Base-by-base conservation (phyloP, 2,888 invertebrate species). In the Caenorhabditis sp. region DNA sequence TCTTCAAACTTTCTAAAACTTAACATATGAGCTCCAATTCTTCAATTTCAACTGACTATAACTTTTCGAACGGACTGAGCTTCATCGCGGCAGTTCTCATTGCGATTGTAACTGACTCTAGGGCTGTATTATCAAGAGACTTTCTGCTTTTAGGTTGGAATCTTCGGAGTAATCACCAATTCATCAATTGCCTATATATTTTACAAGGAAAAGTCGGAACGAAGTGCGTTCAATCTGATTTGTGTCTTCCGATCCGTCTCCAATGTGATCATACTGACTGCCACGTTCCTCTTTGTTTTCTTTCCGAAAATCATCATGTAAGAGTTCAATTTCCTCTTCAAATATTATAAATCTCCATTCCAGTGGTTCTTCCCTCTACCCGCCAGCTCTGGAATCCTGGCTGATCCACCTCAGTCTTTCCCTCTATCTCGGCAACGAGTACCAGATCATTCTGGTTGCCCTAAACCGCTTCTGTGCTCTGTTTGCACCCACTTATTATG, bases 361-460 rank as follows among this genome's bases (percentile, higher is more conserved):
- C 53, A 72, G 72, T 7, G 72, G 72, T 1, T 72, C 11, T n/a
- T 72, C 72, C 13, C 55, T 48, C 9, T 72, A 63, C 15, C 8
- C 30, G 5, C 72, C 62, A 8, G 0, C 13, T 1, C 24, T 50
- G 9, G 63, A 63, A 32, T 48, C 41, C 15, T 56, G 56, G 48
- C 5, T 72, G n/a, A 72, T 72, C 13, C 56, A 56, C 9, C 8
- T 72, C 17, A 56, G 62, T 4, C 62, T 63, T 27, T 56, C 50
- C 11, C 4, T 72, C 0, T 72, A 72, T 13, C 30, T 72, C 13
- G 62, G 62, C 2, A 72, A 72, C 46, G 72, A 72, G 24, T 72
- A 72, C 32, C 62, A 63, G 20, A 72, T 58, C n/a, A 63, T 72
- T n/a, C 24, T 72, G 6, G 63, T 72, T 8, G 72, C 72, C 15